Evolutionary conservation across 2,113 vertebrate species (phyloP).

Genomic region (Lampris megalopsis): DNA sequence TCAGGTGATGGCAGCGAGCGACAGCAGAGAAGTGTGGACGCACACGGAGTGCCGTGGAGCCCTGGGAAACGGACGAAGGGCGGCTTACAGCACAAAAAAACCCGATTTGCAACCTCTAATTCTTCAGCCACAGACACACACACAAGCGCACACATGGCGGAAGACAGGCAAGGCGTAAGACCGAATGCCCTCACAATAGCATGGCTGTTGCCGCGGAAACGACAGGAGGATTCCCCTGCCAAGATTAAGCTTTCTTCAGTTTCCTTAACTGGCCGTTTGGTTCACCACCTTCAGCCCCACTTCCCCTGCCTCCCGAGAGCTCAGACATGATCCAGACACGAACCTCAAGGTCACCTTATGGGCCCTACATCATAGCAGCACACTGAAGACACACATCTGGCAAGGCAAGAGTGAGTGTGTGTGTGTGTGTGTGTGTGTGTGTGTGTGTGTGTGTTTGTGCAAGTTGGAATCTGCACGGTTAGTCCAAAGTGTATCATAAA

Average conservation of each 20-base stretch:
- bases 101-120: background rate
- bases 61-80: too few species aligned
- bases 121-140: constrained; percentile 4
- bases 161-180: constrained; percentile 38
- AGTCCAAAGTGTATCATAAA: too few species aligned
- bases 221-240: constrained; percentile 60
- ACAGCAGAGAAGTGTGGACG: constrained; percentile 26
- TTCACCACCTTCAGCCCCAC: constrained; percentile 39
- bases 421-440: background rate
- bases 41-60: background rate
- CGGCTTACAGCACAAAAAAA: background rate
- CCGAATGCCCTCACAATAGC: constrained; percentile 52
- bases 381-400: constrained; percentile 1
- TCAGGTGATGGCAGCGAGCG: background rate
- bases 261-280: constrained; percentile 1
- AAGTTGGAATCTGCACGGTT: too few species aligned
- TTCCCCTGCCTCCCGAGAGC: background rate
- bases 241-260: constrained; percentile 29
- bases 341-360: constrained; percentile 48
- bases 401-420: background rate
- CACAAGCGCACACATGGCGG: constrained; percentile 23
- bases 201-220: constrained; percentile 72
- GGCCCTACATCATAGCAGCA: constrained; percentile 51
- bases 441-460: constrained; percentile 7
- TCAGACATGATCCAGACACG: constrained; percentile 33